Evolutionary conservation across 2,888 invertebrate genomes (phyloP), one percentile per base, ranked within the genome.

Genomic region (Heteropelma amictum): DNA sequence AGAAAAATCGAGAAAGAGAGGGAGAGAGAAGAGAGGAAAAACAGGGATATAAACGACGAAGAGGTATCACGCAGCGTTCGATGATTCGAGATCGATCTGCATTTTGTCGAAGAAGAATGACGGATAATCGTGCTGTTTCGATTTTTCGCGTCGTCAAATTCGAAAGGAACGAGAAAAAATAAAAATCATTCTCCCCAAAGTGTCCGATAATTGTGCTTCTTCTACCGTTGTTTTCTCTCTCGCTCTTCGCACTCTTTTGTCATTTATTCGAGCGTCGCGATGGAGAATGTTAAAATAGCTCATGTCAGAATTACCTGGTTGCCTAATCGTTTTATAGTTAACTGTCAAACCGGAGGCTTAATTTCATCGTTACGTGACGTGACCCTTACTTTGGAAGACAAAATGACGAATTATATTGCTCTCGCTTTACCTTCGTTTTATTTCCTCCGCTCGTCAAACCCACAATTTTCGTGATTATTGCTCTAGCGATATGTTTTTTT

Each of bases 401-500:
- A 47, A 58, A 26, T 51, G 53, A 45, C 64, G 60, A 70, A 38
- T 64, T 70, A 70, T 45, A 54, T 40, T 45, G 28, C 60, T 63
- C 45, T 58, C 23, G 26, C 42, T 47, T 14, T 47, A 63, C 23
- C 19, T 38, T 53, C 30, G 12, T n/a, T 26, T 23, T 19, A 19
- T 26, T 21, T 42, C 35, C 8, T 19, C 8, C 10, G n/a, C 17
- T 12, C 35, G 49, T 45, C 2, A 58, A 64, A 53, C 74, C 74
- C 60, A 60, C 74, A 74, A 74, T 74, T 74, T 67, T 74, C 65
- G 64, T 60, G 45, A 74, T 74, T 70, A 70, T 70, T 70, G 74
- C 53, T 60, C 71, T 6, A 42, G 38, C 38, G 56, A 28, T 33
- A 28, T 53, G 21, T 47, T 40, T 45, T 61, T 12, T 21, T 61